phyloP scores from a whole-genome alignment of 2,888 invertebrate genomes.

The Incurvaria masculella region DNA sequence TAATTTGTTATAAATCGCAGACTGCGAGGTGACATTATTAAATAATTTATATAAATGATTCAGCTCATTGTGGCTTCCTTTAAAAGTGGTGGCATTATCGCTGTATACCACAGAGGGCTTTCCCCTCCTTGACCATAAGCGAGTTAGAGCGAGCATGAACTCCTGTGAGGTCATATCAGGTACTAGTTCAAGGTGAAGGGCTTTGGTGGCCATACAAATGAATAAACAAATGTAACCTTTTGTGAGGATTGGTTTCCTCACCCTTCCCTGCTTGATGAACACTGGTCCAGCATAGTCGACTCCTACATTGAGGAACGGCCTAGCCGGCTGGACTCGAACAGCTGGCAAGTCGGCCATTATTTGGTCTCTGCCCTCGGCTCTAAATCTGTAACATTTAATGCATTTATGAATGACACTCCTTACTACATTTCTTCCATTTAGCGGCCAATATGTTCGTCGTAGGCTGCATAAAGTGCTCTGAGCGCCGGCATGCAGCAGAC shows the following conservation, averaged over 20 bases:
- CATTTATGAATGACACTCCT: background rate
- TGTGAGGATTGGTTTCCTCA: background rate
- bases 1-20: background rate
- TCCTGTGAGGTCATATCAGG: background rate
- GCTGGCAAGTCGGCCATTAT: slow-evolving; percentile 1
- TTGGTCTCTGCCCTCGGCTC: background rate
- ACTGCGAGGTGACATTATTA: background rate
- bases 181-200: background rate
- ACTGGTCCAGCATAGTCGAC: slow-evolving; percentile 3
- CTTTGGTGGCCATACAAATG: background rate
- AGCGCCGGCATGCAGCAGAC: background rate
- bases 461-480: background rate
- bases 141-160: background rate
- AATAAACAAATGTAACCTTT: background rate
- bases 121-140: background rate
- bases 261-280: background rate
- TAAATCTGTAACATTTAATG: background rate
- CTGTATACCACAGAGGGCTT: background rate
- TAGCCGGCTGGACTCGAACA: background rate
- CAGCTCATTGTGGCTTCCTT: background rate
- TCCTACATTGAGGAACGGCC: background rate
- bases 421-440: background rate
- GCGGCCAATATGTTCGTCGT: background rate
- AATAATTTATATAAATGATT: background rate
- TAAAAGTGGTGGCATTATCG: background rate